Conservation (phyloP, 2,888 invertebrate species). For the Hermaeophaga mercurialis region DNA sequence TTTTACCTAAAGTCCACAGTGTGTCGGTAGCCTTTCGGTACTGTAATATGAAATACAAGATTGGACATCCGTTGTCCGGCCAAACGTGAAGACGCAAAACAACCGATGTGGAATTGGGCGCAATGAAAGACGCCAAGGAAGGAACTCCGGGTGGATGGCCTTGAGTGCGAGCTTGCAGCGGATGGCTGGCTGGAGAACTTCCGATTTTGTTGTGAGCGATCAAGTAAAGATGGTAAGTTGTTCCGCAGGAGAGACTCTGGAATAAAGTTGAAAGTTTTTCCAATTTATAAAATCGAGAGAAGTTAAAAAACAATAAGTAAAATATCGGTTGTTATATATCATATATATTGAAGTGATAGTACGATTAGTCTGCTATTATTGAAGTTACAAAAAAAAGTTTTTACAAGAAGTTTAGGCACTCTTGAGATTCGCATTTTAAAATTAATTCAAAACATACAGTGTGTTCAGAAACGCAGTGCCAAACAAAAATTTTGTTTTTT, state of each 20-base stretch:
- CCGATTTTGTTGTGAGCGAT: slow-evolving; percentile 76
- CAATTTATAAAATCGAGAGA: too few species aligned
- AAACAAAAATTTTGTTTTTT: too few species aligned
- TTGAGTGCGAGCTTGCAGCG: slow-evolving; percentile 71
- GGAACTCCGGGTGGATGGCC: slow-evolving; percentile 75
- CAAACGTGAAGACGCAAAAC: slow-evolving; percentile 70
- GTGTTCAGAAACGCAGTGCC: too few species aligned
- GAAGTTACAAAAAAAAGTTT: too few species aligned
- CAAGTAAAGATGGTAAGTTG: slow-evolving; percentile 73
- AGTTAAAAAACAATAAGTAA: too few species aligned
- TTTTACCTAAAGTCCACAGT: slow-evolving; percentile 70
- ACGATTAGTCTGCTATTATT: too few species aligned
- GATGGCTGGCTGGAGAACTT: slow-evolving; percentile 70
- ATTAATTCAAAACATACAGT: too few species aligned
- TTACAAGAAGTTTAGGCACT: too few species aligned
- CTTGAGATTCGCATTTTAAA: too few species aligned
- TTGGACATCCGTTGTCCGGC: slow-evolving; percentile 76
- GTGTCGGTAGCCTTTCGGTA: slow-evolving; percentile 68
- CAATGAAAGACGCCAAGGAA: slow-evolving; percentile 65
- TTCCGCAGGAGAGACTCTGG: slow-evolving; percentile 70
- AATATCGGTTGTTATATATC: too few species aligned
- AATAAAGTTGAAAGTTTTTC: not conserved
- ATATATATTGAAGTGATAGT: too few species aligned
- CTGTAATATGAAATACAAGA: slow-evolving; percentile 72
- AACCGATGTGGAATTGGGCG: slow-evolving; percentile 74